phyloP scores from a whole-genome alignment of 2,888 invertebrate species.

The Empis stercorea region DNA sequence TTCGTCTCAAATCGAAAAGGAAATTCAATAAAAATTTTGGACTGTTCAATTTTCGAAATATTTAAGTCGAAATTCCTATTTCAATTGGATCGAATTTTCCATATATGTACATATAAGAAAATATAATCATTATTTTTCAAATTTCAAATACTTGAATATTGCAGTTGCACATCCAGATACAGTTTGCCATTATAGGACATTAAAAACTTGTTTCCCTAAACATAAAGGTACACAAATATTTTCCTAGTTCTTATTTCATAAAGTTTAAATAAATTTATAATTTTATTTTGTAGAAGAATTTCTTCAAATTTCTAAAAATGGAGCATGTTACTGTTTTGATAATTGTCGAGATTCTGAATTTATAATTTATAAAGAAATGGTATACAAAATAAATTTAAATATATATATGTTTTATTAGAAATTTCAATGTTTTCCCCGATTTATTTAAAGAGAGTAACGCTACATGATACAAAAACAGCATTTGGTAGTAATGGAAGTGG shows the following conservation, averaged over 20 bases:
- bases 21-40: too few relatives aligned
- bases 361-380: constrained; percentile 15
- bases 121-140: too few relatives aligned
- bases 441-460: too few relatives aligned
- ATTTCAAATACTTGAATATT: not conserved
- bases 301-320: constrained; percentile 3
- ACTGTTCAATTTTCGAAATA: too few relatives aligned
- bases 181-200: too few relatives aligned
- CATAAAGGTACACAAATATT: constrained; percentile 18
- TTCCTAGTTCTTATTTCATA: not conserved
- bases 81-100: too few relatives aligned
- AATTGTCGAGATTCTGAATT: constrained; percentile 28
- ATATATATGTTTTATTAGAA: not conserved
- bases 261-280: not conserved
- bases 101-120: too few relatives aligned
- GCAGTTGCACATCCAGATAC: constrained; percentile 21
- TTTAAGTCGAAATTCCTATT: too few relatives aligned
- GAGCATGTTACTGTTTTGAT: constrained; percentile 25
- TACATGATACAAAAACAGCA: too few relatives aligned
- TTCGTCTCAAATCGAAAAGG: too few relatives aligned
- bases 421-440: too few relatives aligned
- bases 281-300: not conserved
- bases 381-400: constrained; percentile 7
- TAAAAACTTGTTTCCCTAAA: constrained; percentile 22
- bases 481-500: constrained; percentile 12